Percentiles rank a stretch among this genome's conserved stretches.
Conservation (phyloP, 1,140 invertebrate species). For the Drosophila nigrodunni region DNA sequence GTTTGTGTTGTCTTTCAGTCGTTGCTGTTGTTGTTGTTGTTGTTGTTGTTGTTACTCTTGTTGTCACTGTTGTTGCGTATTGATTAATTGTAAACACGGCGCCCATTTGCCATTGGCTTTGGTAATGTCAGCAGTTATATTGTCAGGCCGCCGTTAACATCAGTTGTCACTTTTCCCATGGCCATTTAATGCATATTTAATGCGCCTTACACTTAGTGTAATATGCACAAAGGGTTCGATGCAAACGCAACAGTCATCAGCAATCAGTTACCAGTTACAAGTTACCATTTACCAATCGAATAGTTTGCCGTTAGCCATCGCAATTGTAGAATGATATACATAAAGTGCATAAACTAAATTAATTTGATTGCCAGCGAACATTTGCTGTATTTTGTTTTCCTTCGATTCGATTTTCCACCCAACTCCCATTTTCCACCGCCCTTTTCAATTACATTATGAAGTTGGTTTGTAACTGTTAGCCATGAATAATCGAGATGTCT, state of each 20-base stretch:
- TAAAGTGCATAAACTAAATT: slow-evolving; percentile 50
- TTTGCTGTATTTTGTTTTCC: slow-evolving; percentile 17
- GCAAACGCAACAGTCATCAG: slow-evolving; percentile 17
- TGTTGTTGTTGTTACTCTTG: not conserved
- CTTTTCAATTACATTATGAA: slow-evolving; percentile 51
- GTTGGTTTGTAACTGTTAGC: slow-evolving; percentile 6
- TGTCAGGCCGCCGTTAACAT: slow-evolving; percentile 45
- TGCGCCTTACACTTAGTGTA: slow-evolving; percentile 54
- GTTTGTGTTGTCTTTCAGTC: not conserved
- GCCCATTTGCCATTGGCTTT: slow-evolving; percentile 35
- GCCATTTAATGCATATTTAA: slow-evolving; percentile 72
- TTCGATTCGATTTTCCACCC: not conserved
- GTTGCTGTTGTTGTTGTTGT: not conserved
- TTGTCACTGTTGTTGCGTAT: slow-evolving; percentile 38
- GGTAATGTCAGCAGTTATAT: slow-evolving; percentile 38
- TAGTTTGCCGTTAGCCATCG: not conserved
- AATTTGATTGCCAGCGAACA: slow-evolving; percentile 46
- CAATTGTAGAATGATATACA: slow-evolving; percentile 1
- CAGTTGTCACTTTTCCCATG: slow-evolving; percentile 56
- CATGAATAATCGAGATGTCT: not conserved
- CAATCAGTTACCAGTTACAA: not conserved
- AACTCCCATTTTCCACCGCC: not conserved
- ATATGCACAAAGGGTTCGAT: slow-evolving; percentile 30
- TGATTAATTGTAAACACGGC: slow-evolving; percentile 54
- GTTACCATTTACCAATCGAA: not conserved